Conservation (phyloP, 2,113 vertebrate genomes). For the Anolis carolinensis region DNA sequence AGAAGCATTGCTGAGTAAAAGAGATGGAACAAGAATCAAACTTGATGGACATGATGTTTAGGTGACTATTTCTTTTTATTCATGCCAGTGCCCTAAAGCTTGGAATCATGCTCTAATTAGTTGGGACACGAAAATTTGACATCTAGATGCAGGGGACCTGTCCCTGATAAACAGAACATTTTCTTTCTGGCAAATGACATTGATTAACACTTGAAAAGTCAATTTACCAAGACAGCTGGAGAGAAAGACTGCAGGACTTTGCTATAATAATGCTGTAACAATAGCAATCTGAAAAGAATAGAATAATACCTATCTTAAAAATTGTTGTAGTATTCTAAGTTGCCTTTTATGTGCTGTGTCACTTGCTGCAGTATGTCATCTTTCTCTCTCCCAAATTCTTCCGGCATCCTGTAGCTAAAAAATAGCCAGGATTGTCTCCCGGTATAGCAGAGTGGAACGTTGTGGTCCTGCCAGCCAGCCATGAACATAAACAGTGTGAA, state of each 20-base stretch:
- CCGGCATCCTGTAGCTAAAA: not conserved
- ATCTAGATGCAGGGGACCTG: constrained; percentile 55
- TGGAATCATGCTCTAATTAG: constrained; percentile 31
- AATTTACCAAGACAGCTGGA: not conserved
- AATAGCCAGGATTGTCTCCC: not conserved
- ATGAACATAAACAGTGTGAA: not conserved
- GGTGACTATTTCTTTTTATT: not conserved
- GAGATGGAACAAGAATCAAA: not conserved
- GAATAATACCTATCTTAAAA: not conserved
- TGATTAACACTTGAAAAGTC: constrained; percentile 33
- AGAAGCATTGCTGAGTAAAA: too few relatives aligned
- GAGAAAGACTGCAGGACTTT: constrained; percentile 12
- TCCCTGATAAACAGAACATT: constrained; percentile 55
- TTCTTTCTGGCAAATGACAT: constrained; percentile 56
- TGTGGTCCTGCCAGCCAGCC: not conserved
- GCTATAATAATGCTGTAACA: not conserved
- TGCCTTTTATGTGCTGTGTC: not conserved
- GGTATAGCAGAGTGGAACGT: not conserved
- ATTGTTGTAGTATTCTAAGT: not conserved
- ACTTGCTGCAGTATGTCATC: not conserved
- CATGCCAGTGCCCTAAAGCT: fast-evolving
- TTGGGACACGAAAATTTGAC: constrained; percentile 64
- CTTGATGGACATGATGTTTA: not conserved
- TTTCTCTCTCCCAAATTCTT: not conserved
- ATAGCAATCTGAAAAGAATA: constrained; percentile 6